Evolutionary conservation across 2,888 invertebrate genomes (phyloP).

Genomic region (Acrobasis repandana): DNA sequence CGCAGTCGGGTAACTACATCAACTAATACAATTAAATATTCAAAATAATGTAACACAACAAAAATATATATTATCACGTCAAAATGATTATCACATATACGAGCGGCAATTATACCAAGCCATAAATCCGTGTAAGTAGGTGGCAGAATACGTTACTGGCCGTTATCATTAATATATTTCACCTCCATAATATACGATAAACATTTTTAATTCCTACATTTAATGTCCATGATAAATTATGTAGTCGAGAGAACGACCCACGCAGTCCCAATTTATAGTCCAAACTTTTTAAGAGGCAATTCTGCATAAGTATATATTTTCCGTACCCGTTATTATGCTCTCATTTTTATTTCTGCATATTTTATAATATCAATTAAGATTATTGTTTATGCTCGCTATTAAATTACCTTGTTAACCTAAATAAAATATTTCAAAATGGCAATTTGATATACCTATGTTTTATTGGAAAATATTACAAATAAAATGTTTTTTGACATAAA

Average conservation of each 20-base stretch:
- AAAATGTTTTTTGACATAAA: too few relatives aligned
- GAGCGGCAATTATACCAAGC: constrained; percentile 12
- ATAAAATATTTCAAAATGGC: not conserved
- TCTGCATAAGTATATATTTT: constrained; percentile 21
- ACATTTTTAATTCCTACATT: constrained; percentile 46
- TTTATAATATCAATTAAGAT: not conserved
- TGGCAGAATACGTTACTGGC: constrained; percentile 53
- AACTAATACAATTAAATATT: not conserved
- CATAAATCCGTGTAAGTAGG: constrained; percentile 50
- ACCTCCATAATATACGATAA: constrained; percentile 49
- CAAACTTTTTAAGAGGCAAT: constrained; percentile 19
- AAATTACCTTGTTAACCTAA: not conserved
- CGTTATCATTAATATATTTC: constrained; percentile 50
- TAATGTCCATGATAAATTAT: constrained; percentile 60
- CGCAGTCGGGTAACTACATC: too few relatives aligned
- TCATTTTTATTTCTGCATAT: constrained; percentile 6
- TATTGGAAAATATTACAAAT: too few relatives aligned
- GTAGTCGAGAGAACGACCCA: constrained; percentile 48
- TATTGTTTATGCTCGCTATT: not conserved
- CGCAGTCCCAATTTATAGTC: constrained; percentile 42
- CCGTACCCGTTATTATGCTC: not conserved
- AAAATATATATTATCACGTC: constrained; percentile 1
- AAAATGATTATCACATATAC: constrained; percentile 11
- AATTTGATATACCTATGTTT: too few relatives aligned
- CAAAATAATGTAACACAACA: not conserved